Base-by-base conservation (phyloP, 2,113 vertebrate genomes). In the Ardeotis arabs region DNA sequence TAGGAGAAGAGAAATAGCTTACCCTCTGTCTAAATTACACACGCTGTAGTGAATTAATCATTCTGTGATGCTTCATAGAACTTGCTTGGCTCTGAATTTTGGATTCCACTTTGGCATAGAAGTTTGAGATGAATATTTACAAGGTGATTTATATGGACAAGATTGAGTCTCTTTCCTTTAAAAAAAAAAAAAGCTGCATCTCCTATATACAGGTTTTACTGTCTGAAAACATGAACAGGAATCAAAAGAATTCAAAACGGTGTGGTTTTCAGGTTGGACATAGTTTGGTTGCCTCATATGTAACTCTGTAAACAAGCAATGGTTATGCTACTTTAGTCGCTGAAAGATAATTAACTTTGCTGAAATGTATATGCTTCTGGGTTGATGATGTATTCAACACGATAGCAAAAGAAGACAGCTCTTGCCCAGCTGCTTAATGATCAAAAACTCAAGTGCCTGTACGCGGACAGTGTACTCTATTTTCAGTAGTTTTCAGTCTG, bases 1-100 rank as follows among this genome's bases (percentile, higher is more conserved):
- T 35, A 52, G 56, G 18, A 96, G 95, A 96, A 95, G 56, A 78
- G 31, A 97, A 96, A 69, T 76, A 87, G 41, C 88, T 50, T 90
- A 92, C 58, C 41, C 21, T 89, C 62, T 91, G 62, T 72, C 85
- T 79, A 95, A 96, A 96, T 95, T 93, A 85, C 35, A 59, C 11
- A 39, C 29, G 55, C 23, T 4, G 2, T 59, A 21, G 35, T 89
- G 81, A 92, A 94, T 89, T 93, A 87, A 83, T 85, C 55, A 64
- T 84, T 56, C 56, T n/a, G 27, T 56, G 33, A 70, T 87, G 60
- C 18, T 74, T 68, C 56, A 68, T 56, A 21, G 45, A 92, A 78
- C 44, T 67, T 75, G 4, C 12, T 77, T 63, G 66, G 33, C 80
- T 91, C 87, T 88, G 52, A 92, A 83, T 64, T 92, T 82, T 83